Evolutionary conservation across 2,797 vertebrate species (phyloP), one percentile per base, ranked within the genome.

Genomic region (Geotrypetes seraphini): DNA sequence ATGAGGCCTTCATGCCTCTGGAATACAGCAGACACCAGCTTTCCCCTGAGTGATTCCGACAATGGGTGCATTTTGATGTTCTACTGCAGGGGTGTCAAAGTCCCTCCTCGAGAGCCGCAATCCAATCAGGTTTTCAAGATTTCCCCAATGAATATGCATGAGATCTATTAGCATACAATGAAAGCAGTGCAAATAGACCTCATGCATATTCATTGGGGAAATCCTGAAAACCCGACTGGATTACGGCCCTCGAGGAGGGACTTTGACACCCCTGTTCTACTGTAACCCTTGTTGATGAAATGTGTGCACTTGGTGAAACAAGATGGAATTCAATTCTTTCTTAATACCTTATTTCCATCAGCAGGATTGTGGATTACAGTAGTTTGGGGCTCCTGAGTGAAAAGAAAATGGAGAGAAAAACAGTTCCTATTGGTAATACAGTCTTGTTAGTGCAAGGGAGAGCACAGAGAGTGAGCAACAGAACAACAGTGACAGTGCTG

Each of bases 321-420:
- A 63, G 55, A 72, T 63, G 66, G 59, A n/a, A 52, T 43, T 30
- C 45, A 60, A 56, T 58, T 73, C 73, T 67, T 75, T 78, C 73
- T 51, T 66, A 82, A 75, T n/a, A 98, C 92, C 95, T 97, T 97
- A 80, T 95, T 96, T 92, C 91, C 95, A 73, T 98, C 95, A 74
- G 83, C 63, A 51, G 95, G 92, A 63, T 96, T 96, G 91, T 98
- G 95, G 89, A 98, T 96, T 75, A 96, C 91, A 59, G 95, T 98
- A 66, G 91, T 91, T 84, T 96, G 95, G 85, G 92, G 91, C 81
- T 98, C 95, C 93, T 97, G 83, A 88, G 85, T 67, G 14, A 73
- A 79, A 73, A 76, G 66, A 83, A 76, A 78, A 81, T 76, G 75
- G 65, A 85, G 67, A 85, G 61, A 84, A 54, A 78, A 69, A 81